Conservation (phyloP, 2,113 vertebrate species). For the Anolis carolinensis region DNA sequence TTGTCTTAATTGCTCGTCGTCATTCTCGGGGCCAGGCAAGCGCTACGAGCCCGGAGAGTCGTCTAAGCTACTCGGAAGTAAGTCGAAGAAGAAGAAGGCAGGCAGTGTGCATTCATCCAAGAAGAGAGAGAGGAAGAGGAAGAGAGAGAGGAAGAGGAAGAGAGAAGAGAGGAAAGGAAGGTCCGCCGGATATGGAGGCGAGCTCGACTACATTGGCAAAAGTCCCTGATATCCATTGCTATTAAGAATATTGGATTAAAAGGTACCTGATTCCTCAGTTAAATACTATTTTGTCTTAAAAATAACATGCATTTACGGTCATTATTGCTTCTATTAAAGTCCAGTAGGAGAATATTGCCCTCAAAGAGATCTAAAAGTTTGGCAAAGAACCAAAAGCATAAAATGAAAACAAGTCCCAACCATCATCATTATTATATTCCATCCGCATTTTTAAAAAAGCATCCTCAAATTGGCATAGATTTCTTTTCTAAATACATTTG, state of each 20-base stretch:
- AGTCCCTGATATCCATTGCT: slow-evolving; percentile 85
- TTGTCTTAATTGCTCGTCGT: slow-evolving; percentile 70
- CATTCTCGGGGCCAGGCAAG: slow-evolving; percentile 69
- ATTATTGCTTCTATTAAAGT: slow-evolving; percentile 86
- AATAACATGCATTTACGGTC: slow-evolving; percentile 85
- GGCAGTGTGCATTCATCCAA: slow-evolving; percentile 85
- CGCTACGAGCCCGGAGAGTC: slow-evolving; percentile 78
- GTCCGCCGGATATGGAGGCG: slow-evolving; percentile 73
- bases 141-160: too few relatives aligned
- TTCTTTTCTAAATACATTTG: slow-evolving; percentile 43
- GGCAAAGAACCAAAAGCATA: slow-evolving; percentile 64
- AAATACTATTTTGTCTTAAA: slow-evolving; percentile 83
- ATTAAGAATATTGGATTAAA: slow-evolving; percentile 79
- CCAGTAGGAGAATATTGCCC: slow-evolving; percentile 82
- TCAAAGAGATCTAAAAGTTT: slow-evolving; percentile 76
- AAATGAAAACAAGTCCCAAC: not conserved
- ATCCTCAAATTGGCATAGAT: slow-evolving; percentile 87
- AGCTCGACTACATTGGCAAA: slow-evolving; percentile 78
- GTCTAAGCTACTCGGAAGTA: slow-evolving; percentile 79
- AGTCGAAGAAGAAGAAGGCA: slow-evolving; percentile 74
- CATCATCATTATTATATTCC: too few relatives aligned
- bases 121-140: slow-evolving; percentile 49
- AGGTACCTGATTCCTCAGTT: slow-evolving; percentile 83
- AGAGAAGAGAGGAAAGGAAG: slow-evolving; percentile 62
- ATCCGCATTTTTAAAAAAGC: slow-evolving; percentile 59